Conservation (phyloP, 2,888 invertebrate genomes). For the Leptopilina syphax region DNA sequence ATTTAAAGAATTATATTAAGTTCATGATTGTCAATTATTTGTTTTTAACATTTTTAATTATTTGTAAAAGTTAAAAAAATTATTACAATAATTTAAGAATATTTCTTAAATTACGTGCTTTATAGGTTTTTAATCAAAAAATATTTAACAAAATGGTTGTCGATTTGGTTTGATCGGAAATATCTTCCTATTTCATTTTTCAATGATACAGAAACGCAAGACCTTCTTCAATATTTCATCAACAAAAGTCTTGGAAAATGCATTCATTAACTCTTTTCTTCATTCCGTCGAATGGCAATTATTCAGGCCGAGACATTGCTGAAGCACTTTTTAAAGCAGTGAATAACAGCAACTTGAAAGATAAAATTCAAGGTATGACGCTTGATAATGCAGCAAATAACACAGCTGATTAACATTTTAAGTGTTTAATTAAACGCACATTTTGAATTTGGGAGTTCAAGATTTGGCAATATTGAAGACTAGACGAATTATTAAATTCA, state of each 20-base stretch:
- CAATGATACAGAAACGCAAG: conserved; percentile 34
- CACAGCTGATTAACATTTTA: conserved; percentile 59
- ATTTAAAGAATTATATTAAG: no score
- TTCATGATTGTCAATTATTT: no score
- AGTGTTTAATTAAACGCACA: conserved; percentile 59
- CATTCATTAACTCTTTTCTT: no score
- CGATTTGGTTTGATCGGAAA: conserved; percentile 39
- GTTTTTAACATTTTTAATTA: no score
- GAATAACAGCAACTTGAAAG: not conserved
- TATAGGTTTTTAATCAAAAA: not conserved
- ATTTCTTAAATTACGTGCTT: not conserved
- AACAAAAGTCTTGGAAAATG: not conserved
- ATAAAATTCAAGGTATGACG: conserved; percentile 40
- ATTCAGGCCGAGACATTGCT: not conserved
- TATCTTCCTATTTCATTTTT: conserved; percentile 35
- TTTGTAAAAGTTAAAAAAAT: no score
- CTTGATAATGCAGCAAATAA: conserved; percentile 9
- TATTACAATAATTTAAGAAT: no score
- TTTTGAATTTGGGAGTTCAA: conserved; percentile 63
- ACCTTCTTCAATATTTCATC: not conserved
- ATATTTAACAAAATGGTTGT: not conserved
- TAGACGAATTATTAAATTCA: not conserved
- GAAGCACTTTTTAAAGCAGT: conserved; percentile 5
- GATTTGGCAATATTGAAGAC: conserved; percentile 48
- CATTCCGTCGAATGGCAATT: not conserved